phyloP scores from a whole-genome alignment of 2,113 vertebrate species.

The Gymnocephalus cernua region DNA sequence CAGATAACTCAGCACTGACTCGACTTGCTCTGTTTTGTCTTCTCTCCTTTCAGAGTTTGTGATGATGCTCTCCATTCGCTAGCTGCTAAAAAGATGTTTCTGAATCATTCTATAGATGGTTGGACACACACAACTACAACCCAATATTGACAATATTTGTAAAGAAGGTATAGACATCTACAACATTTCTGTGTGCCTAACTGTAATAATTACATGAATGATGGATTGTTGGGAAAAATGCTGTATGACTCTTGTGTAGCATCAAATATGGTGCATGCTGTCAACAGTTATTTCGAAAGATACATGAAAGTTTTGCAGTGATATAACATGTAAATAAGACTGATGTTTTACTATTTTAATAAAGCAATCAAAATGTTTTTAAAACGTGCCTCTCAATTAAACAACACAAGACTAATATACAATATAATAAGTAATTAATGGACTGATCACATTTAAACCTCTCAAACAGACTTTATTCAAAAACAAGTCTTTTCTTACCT shows the following conservation, averaged over 20 bases:
- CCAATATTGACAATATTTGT: constrained; percentile 10
- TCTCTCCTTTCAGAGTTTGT: constrained; percentile 80
- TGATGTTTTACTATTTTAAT: constrained; percentile 73
- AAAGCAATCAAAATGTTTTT: constrained; percentile 59
- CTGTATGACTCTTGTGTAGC: neutral
- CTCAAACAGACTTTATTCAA: constrained; percentile 71
- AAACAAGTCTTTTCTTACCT: constrained; percentile 54
- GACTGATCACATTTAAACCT: constrained; percentile 16
- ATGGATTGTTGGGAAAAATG: neutral
- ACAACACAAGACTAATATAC: neutral
- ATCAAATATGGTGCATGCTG: neutral
- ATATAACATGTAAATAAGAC: constrained; percentile 56
- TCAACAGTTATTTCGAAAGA: neutral
- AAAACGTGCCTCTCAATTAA: neutral
- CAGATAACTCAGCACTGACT: constrained; percentile 1
- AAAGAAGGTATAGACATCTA: constrained; percentile 6
- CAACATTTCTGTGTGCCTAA: constrained; percentile 39
- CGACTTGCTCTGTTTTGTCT: neutral
- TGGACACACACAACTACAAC: neutral
- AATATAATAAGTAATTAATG: neutral
- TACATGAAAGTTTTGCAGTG: constrained; percentile 3
- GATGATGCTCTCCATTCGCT: constrained; percentile 86
- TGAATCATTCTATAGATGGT: neutral
- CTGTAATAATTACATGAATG: constrained; percentile 10
- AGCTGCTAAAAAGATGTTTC: constrained; percentile 4